These are phyloP conservation scores for Nephrotoma flavescens DNA, from an alignment of 2,888 invertebrate species.

Conservation along the genomic window DNA sequence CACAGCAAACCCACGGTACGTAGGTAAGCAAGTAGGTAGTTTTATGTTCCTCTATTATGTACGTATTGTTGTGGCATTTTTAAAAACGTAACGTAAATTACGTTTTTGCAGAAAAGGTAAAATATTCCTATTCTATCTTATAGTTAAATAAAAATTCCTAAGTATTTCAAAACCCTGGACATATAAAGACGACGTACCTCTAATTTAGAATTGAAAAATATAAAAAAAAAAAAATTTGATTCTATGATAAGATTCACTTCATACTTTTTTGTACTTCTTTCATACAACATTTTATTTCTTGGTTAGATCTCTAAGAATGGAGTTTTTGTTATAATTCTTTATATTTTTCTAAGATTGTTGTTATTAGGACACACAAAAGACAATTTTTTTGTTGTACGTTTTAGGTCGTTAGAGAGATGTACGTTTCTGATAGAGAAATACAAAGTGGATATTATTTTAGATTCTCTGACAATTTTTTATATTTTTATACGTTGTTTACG, in stretches of 20 bases:
- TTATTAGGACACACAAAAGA: neutral
- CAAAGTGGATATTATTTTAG: neutral
- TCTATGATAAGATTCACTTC: neutral
- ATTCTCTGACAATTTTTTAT: neutral
- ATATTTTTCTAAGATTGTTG: neutral
- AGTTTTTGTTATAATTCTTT: neutral
- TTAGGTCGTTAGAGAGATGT: neutral
- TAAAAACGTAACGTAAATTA: neutral
- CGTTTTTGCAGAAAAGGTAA: neutral
- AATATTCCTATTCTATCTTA: neutral
- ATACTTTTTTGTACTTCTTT: neutral
- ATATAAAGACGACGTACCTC: neutral
- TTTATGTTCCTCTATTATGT: neutral
- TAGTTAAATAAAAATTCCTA: neutral
- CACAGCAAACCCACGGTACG: neutral
- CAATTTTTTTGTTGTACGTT: neutral
- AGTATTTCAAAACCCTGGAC: neutral
- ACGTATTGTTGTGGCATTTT: neutral
- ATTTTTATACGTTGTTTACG: neutral
- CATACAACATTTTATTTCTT: neutral
- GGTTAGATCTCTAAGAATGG: neutral
- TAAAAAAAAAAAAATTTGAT: neutral
- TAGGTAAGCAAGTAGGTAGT: neutral
- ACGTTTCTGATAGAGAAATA: neutral
- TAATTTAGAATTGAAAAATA: neutral